A percentile compares a stretch with the other conserved stretches of the same genome.
These are phyloP conservation scores for Mesocentrotus franciscanus DNA, from an alignment of 53 echinoderm and acorn worm species.

Conservation along the genomic window DNA sequence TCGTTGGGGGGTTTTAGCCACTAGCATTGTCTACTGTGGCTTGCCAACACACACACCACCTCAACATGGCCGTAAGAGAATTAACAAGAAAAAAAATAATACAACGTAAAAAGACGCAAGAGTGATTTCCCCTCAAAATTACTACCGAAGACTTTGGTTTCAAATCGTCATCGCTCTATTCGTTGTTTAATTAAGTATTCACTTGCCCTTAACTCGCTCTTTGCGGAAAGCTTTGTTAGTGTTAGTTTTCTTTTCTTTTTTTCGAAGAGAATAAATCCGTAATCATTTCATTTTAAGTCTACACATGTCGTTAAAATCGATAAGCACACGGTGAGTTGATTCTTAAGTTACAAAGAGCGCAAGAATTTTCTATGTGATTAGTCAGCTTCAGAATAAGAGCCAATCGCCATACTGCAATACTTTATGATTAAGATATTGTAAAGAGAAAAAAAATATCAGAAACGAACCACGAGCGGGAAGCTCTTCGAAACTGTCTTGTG, in stretches of 20 bases:
- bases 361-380: slow-evolving; percentile 29
- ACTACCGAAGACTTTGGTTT: slow-evolving; percentile 32
- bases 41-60: slow-evolving; percentile 37
- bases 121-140: slow-evolving; percentile 16
- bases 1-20: slow-evolving; percentile 60
- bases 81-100: slow-evolving; percentile 31
- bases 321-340: slow-evolving; percentile 44
- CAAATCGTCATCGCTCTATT: slow-evolving; percentile 43
- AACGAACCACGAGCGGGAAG: slow-evolving; percentile 31
- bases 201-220: slow-evolving; percentile 22
- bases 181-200: slow-evolving; percentile 52
- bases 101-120: slow-evolving; percentile 57
- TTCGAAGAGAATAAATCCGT: not conserved
- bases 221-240: slow-evolving; percentile 7
- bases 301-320: slow-evolving; percentile 45
- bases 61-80: slow-evolving; percentile 51
- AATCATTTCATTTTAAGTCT: slow-evolving; percentile 49
- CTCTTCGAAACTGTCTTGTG: slow-evolving; percentile 21
- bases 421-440: slow-evolving; percentile 11
- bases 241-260: not conserved
- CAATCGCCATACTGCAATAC: slow-evolving; percentile 6
- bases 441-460: slow-evolving; percentile 7
- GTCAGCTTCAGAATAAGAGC: slow-evolving; percentile 8
- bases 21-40: slow-evolving; percentile 55
- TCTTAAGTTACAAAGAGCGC: slow-evolving; percentile 58